Percentiles rank a stretch among this genome's conserved stretches.
These are phyloP conservation scores for Pachydiplax longipennis DNA, from an alignment of 2,888 invertebrate genomes.

Conservation along the genomic window DNA sequence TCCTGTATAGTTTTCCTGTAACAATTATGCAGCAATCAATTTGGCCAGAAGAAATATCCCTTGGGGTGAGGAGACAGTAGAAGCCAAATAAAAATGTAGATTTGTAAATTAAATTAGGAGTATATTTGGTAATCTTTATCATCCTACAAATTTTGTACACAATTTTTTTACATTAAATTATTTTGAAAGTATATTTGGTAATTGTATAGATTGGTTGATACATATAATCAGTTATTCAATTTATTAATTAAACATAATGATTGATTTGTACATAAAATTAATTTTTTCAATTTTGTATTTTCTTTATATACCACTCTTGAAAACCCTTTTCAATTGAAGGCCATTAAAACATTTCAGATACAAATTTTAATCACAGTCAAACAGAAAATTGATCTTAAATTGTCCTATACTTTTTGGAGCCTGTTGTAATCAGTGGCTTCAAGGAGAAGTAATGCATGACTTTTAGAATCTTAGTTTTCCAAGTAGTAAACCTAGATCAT, in stretches of 20 bases:
- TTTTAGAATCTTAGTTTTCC: slow-evolving; percentile 23
- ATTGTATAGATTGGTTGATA: neutral
- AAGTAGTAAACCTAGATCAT: slow-evolving; percentile 4
- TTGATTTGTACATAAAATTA: slow-evolving; percentile 46
- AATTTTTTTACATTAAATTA: neutral
- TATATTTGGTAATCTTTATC: neutral
- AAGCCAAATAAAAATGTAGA: slow-evolving; percentile 5
- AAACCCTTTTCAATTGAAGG: slow-evolving; percentile 42
- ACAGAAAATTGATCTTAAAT: neutral
- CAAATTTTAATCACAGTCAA: slow-evolving; percentile 8
- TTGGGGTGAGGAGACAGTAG: slow-evolving; percentile 38
- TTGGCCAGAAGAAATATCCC: slow-evolving; percentile 44
- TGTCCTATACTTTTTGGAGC: neutral
- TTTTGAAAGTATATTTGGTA: slow-evolving; percentile 8
- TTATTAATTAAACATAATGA: slow-evolving; percentile 38
- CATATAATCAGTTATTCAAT: slow-evolving; percentile 26
- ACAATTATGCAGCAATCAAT: slow-evolving; percentile 41
- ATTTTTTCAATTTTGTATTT: slow-evolving; percentile 43
- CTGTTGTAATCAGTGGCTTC: slow-evolving; percentile 34
- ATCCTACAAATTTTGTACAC: slow-evolving; percentile 26
- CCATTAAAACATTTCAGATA: slow-evolving; percentile 24
- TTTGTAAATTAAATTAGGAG: slow-evolving; percentile 13
- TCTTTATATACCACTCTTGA: slow-evolving; percentile 34
- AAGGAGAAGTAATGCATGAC: slow-evolving; percentile 35
- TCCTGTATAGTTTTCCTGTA: slow-evolving; percentile 40